Percentiles rank a stretch among this genome's conserved stretches.
Conservation (phyloP, 2,888 invertebrate genomes). For the Machimus atricapillus region DNA sequence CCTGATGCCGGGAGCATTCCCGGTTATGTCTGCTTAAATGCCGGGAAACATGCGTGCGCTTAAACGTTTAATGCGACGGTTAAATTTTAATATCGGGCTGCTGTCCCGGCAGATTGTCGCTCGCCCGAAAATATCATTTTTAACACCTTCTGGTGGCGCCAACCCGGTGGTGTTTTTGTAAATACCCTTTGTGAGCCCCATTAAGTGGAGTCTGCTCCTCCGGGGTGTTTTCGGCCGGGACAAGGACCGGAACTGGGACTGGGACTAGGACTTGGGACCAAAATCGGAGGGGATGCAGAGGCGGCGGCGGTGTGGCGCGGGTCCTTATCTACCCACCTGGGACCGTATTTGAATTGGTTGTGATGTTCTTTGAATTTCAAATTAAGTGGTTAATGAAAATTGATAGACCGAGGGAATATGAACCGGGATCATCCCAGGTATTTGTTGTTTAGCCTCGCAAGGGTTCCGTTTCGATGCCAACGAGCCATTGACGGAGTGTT, state of each 20-base stretch:
- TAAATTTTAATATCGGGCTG: conserved; percentile 45
- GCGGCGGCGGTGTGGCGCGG: not conserved
- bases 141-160: conserved; percentile 7
- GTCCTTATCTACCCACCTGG: conserved; percentile 35
- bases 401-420: conserved; percentile 43
- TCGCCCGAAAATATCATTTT: conserved; percentile 33
- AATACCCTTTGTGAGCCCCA: conserved; percentile 13
- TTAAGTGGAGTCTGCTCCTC: not conserved
- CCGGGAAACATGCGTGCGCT: conserved; percentile 29
- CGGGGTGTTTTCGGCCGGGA: not conserved
- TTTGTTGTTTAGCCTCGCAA: conserved; percentile 27
- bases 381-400: conserved; percentile 48
- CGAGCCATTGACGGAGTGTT: conserved; percentile 16
- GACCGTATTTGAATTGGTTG: conserved; percentile 40
- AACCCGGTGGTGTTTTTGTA: conserved; percentile 14
- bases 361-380: conserved; percentile 47
- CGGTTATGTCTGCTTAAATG: not conserved
- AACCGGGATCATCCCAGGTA: conserved; percentile 38
- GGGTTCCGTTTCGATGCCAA: conserved; percentile 23
- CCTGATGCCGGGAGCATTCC: not conserved
- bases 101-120: conserved; percentile 24
- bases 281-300: not conserved
- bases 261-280: not conserved
- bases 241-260: not conserved
- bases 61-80: conserved; percentile 42